phyloP scores from a whole-genome alignment of 2,888 invertebrate species.

The Drosophila austrosaltans region DNA sequence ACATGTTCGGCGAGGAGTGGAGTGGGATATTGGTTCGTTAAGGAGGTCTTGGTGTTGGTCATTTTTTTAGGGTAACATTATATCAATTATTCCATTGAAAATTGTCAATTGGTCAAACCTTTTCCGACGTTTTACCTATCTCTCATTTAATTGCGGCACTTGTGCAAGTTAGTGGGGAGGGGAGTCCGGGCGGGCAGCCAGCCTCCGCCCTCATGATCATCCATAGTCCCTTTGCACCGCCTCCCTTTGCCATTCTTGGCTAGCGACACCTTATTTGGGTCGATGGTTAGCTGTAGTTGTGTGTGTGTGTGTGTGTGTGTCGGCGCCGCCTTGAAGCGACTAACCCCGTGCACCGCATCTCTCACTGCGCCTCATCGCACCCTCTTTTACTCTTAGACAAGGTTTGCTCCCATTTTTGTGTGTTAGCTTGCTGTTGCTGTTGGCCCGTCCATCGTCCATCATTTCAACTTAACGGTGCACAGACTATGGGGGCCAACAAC shows the following conservation, averaged over 20 bases:
- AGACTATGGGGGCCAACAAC: slow-evolving; percentile 50
- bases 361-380: background rate
- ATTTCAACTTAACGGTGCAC: slow-evolving; percentile 67
- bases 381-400: slow-evolving; percentile 39
- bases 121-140: background rate
- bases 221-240: background rate
- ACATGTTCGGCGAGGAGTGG: background rate
- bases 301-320: background rate
- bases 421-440: slow-evolving; percentile 31
- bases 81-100: background rate
- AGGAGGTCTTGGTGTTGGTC: background rate
- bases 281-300: background rate
- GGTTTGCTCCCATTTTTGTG: slow-evolving; percentile 12
- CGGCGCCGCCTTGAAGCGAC: background rate
- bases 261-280: slow-evolving; percentile 6
- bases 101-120: background rate
- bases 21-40: too few species aligned
- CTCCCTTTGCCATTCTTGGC: background rate
- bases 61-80: background rate
- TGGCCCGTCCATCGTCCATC: slow-evolving; percentile 44
- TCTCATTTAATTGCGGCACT: slow-evolving; percentile 2
- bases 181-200: background rate
- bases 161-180: background rate
- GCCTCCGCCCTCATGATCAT: background rate
- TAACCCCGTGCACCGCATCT: background rate